Evolutionary conservation across 2,888 invertebrate species (phyloP).

Genomic region (Orchestes rusci): DNA sequence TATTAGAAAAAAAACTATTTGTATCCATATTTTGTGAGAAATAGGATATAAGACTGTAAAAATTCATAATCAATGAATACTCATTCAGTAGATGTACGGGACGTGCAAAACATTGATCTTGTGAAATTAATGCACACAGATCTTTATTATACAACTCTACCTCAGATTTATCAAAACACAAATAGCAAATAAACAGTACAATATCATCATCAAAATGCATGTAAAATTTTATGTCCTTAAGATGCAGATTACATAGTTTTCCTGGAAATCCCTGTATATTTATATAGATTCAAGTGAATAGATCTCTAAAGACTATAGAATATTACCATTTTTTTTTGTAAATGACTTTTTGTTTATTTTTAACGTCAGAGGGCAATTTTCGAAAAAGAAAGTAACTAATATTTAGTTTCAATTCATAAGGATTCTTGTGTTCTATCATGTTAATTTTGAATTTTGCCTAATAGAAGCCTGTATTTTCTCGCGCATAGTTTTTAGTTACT

Average conservation of each 20-base stretch:
- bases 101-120: neutral
- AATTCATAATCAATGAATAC: slow-evolving; percentile 1
- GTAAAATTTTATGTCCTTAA: too few relatives aligned
- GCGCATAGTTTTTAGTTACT: slow-evolving; percentile 20
- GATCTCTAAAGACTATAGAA: slow-evolving; percentile 22
- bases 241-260: too few relatives aligned
- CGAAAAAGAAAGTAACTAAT: slow-evolving; percentile 23
- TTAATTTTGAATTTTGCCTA: slow-evolving; percentile 20
- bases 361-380: slow-evolving; percentile 13
- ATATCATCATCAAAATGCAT: too few relatives aligned
- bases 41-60: slow-evolving; percentile 21
- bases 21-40: slow-evolving; percentile 14
- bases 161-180: too few relatives aligned
- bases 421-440: slow-evolving; percentile 6
- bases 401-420: slow-evolving; percentile 15
- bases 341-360: slow-evolving; percentile 14
- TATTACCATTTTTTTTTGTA: slow-evolving; percentile 18
- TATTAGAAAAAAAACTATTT: slow-evolving; percentile 14
- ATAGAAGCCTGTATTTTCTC: slow-evolving; percentile 12
- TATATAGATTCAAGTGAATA: slow-evolving; percentile 18
- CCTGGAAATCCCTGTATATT: slow-evolving; percentile 8
- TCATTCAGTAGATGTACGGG: neutral
- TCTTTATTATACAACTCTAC: too few relatives aligned
- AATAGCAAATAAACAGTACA: too few relatives aligned
- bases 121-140: too few relatives aligned